Evolutionary conservation across 2,113 vertebrate genomes (phyloP), one percentile per base, ranked within the genome.

Genomic region (Arenaria interpres): DNA sequence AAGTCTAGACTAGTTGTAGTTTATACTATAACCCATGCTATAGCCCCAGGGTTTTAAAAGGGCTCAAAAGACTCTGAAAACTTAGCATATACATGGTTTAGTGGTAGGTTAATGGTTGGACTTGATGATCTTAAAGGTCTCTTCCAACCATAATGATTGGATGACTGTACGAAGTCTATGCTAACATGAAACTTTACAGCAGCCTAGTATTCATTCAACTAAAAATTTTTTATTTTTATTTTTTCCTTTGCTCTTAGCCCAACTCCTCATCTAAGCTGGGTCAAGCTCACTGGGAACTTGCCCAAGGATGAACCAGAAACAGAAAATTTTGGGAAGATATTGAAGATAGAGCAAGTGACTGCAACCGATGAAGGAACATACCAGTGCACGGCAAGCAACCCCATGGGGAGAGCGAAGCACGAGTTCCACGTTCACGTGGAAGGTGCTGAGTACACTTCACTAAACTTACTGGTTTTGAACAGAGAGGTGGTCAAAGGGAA

Each of bases 241-340:
- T 43, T 25, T 62, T 62, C 16, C 45, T 67, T 85, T 78, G 14
- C 30, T 80, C 53, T 54, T 79, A 99, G 99, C 75, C 99, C 99
- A 37, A 99, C 99, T 85, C 99, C 99, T 37, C 97, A 96, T 77
- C 97, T 99, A 1, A 98, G 98, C n/a, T 99, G 99, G 99, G 59
- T 88, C 14, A 99, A 98, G 90, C 16, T 98, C 3, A 98, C 97
- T 1, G 93, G 98, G 5, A 93, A 95, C 22, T 97, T 99, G 68
- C 98, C 98, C 17, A 97, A 98, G 16, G 92, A 76, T 0, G 98
- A 97, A 91, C 98, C 96, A 19, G 95, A 85, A 33, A 95, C 97
- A 54, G 98, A 99, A 77, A 99, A 98, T 91, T 98, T 98, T 67
- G 98, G 98, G 57, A 99, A 99, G 84, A 72, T 98, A 12, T 39